Percentiles rank a stretch among this genome's conserved stretches.
These are phyloP conservation scores for Tylochromis polylepis DNA, from an alignment of 2,113 vertebrate genomes.

Conservation along the genomic window DNA sequence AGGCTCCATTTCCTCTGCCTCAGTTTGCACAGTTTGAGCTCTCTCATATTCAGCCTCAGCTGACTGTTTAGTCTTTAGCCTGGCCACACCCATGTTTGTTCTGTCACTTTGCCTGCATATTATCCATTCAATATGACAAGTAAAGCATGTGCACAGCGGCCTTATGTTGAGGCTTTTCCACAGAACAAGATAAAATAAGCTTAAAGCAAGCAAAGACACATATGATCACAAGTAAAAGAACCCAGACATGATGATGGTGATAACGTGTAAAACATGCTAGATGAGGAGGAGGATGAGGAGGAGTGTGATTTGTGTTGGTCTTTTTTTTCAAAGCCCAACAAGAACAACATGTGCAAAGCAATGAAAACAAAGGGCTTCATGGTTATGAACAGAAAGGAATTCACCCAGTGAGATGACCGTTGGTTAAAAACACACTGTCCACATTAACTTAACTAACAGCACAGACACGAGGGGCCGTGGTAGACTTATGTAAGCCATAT, in stretches of 20 bases:
- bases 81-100: background rate
- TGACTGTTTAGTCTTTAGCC: background rate
- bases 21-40: background rate
- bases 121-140: background rate
- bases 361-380: background rate
- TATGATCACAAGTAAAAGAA: background rate
- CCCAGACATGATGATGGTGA: background rate
- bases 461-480: background rate
- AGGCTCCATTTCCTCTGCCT: conserved; percentile 2
- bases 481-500: background rate
- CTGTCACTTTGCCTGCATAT: background rate
- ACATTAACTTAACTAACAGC: background rate
- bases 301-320: background rate
- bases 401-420: background rate
- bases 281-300: background rate
- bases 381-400: background rate
- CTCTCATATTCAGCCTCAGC: background rate
- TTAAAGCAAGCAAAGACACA: background rate
- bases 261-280: background rate
- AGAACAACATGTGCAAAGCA: background rate
- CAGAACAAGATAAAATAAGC: background rate
- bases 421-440: background rate
- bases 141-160: background rate
- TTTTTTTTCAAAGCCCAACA: background rate
- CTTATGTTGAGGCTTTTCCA: background rate